Evolutionary conservation across 1,140 invertebrate species (phyloP).

Genomic region (Penaeus vannamei): DNA sequence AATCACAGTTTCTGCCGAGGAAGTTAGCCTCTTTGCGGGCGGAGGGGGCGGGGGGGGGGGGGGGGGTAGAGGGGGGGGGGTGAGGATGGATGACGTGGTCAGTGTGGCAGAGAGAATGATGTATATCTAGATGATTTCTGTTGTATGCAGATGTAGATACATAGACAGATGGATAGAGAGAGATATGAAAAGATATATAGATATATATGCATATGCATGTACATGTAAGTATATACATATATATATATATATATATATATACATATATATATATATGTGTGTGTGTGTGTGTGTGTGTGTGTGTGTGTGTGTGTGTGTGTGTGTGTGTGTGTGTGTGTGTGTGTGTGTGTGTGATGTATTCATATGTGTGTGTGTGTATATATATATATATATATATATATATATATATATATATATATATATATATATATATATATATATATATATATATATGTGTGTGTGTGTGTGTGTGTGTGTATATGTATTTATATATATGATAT

Average conservation of each 20-base stretch:
- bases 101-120: not conserved
- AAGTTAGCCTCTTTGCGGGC: too few species aligned
- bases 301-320: not conserved
- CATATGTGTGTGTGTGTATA: not conserved
- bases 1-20: too few species aligned
- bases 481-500: too few species aligned
- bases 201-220: not conserved
- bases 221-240: not conserved
- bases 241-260: not conserved
- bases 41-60: not conserved
- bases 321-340: not conserved
- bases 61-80: not conserved
- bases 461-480: too few species aligned
- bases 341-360: not conserved
- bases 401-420: too few species aligned
- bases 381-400: too few species aligned
- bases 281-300: not conserved
- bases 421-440: too few species aligned
- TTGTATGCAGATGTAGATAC: not conserved
- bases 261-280: not conserved
- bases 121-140: not conserved
- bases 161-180: not conserved
- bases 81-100: not conserved
- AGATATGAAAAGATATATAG: not conserved
- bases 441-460: too few species aligned